Base-by-base conservation (phyloP, 2,888 invertebrate genomes). In the Polyommatus icarus region DNA sequence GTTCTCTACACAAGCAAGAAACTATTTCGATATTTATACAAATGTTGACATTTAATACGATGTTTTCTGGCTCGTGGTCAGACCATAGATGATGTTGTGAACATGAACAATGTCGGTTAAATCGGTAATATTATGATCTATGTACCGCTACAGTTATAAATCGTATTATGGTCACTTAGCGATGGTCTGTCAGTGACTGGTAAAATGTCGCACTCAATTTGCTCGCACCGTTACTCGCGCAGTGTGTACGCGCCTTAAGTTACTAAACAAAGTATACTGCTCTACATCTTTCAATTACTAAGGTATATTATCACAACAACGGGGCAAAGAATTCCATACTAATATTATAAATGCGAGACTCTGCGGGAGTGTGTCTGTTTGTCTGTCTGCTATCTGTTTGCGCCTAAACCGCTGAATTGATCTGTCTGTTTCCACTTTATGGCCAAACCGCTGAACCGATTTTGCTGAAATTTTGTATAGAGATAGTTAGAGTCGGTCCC, bases 201-300 rank as follows among this genome's bases (percentile, higher is more conserved):
- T 18, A 18, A 67, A 29, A 67, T 67, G 67, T 67, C 67, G 67
- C 32, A 32, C 67, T 67, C 67, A 67, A 67, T 67, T 67, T 67
- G 67, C 67, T 29, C 29, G 29, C 67, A 29, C 67, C 67, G 67
- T 67, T 67, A 67, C 29, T 20, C 8, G 20, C 59, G 20, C 3
- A 10, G 12, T 24, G 61, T 67, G 61, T 29, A 24, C 61, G 61
- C 61, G 59, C 59, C 59, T 20, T 59, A 59, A 59, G n/a, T 20
- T 59, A 59, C 20, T 59, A 20, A 59, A 7, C 20, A 18, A 8
- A 20, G n/a, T 20, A 5, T 20, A 20, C 59, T 59, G 59, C 20
- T 59, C 59, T n/a, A 59, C n/a, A 59, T 59, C 1, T 20, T 7
- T 59, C 20, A 20, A 20, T 59, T 40, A 40, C 10, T 46, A 46